Conservation (phyloP, 2,797 vertebrate genomes). For the Botia almorhae region DNA sequence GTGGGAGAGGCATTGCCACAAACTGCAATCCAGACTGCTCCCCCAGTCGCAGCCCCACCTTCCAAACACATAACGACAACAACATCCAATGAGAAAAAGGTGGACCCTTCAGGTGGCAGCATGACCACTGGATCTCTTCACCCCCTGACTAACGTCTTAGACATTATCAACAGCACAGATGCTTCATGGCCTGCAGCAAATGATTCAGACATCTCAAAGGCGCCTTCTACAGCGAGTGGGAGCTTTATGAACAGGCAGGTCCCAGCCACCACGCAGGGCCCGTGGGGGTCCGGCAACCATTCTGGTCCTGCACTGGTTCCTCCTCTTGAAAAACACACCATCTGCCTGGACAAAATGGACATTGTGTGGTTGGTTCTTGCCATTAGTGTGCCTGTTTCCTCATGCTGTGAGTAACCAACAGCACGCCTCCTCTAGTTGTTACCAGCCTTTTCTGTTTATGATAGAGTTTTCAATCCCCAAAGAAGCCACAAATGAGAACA, state of each 20-base stretch:
- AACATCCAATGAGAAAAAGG: constrained; percentile 26
- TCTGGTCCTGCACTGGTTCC: constrained; percentile 84
- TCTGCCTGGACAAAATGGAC: constrained; percentile 96
- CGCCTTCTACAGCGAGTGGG: constrained; percentile 80
- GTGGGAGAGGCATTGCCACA: not conserved
- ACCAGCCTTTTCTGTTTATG: not conserved
- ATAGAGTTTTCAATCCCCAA: not conserved
- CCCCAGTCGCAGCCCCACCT: constrained; percentile 61
- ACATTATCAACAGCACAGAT: constrained; percentile 31
- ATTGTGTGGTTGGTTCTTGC: constrained; percentile 96
- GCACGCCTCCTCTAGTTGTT: not conserved
- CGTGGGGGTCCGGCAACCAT: constrained; percentile 80
- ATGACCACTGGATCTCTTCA: constrained; percentile 9
- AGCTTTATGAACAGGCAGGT: constrained; percentile 91
- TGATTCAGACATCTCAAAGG: constrained; percentile 75
- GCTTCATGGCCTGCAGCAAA: constrained; percentile 20
- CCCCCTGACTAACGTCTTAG: constrained; percentile 57
- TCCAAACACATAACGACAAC: constrained; percentile 4
- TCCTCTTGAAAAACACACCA: constrained; percentile 81
- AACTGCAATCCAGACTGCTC: constrained; percentile 60
- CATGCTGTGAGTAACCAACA: constrained; percentile 90
- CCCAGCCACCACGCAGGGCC: constrained; percentile 85
- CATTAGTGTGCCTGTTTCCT: constrained; percentile 93
- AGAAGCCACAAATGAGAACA: not conserved
- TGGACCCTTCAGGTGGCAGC: constrained; percentile 10